Conservation (phyloP, 2,888 invertebrate genomes). For the Tetramorium bicarinatum region DNA sequence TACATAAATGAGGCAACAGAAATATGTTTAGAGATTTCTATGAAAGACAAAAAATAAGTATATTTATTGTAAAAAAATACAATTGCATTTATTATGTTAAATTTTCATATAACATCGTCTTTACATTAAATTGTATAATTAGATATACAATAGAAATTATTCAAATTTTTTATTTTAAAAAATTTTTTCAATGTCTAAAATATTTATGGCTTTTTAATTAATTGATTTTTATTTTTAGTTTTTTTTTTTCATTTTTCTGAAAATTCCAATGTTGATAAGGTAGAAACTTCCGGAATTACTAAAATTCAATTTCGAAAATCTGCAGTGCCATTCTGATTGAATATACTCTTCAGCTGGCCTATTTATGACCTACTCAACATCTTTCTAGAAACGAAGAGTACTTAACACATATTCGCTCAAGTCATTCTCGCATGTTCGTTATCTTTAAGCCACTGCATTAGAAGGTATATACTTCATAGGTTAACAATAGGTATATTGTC, state of each 20-base stretch:
- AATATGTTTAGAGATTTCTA: background rate
- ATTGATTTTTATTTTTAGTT: background rate
- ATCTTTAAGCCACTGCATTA: background rate
- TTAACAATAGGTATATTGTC: conserved; percentile 54
- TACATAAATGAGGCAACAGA: background rate
- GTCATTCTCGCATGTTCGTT: background rate
- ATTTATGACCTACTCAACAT: background rate
- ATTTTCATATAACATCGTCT: background rate
- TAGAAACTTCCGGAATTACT: conserved; percentile 19
- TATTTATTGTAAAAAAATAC: background rate
- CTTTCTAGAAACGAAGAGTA: background rate
- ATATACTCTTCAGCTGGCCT: background rate
- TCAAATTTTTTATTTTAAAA: background rate
- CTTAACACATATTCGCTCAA: conserved; percentile 14
- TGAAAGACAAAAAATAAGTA: background rate
- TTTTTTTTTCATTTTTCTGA: background rate
- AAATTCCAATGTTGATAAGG: conserved; percentile 51
- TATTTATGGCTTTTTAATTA: background rate
- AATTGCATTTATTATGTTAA: background rate
- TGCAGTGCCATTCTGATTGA: background rate
- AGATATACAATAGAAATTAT: background rate
- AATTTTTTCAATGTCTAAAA: background rate
- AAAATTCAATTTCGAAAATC: background rate
- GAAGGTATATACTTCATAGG: conserved; percentile 49
- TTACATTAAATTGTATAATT: background rate